Evolutionary conservation across 2,888 invertebrate species (phyloP).

Genomic region (Rhogogaster chlorosoma): DNA sequence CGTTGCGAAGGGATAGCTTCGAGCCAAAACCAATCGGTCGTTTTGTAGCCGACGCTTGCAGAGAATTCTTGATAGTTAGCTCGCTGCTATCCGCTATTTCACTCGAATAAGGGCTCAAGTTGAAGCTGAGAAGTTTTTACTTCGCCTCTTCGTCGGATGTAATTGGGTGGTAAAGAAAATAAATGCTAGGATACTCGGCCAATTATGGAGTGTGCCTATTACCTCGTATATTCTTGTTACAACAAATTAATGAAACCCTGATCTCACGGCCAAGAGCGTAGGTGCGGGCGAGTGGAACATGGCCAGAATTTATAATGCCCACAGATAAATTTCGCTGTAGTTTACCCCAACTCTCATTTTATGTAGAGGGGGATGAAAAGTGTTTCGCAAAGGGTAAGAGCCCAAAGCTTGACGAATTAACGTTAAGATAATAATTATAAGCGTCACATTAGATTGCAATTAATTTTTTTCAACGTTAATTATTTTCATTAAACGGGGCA

Average conservation of each 20-base stretch:
- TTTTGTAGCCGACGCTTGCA: slow-evolving; percentile 36
- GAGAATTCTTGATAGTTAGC: slow-evolving; percentile 39
- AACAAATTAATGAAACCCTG: slow-evolving; percentile 35
- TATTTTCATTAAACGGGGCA: background rate
- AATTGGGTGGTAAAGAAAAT: slow-evolving; percentile 23
- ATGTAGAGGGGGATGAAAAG: background rate
- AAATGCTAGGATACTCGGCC: slow-evolving; percentile 24
- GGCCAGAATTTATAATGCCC: slow-evolving; percentile 18
- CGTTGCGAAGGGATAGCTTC: slow-evolving; percentile 10
- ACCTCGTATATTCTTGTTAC: slow-evolving; percentile 36
- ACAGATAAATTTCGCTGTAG: slow-evolving; percentile 1
- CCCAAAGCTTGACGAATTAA: background rate
- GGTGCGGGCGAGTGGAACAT: background rate
- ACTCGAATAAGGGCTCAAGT: background rate
- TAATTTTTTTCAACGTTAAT: background rate
- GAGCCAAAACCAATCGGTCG: slow-evolving; percentile 42
- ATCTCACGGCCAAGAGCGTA: background rate
- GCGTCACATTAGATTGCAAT: background rate
- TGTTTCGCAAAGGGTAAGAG: background rate
- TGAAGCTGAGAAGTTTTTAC: background rate
- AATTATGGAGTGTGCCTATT: slow-evolving; percentile 17
- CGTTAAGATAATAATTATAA: background rate
- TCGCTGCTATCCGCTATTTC: background rate
- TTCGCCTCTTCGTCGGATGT: background rate
- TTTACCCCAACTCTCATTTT: background rate